Evolutionary conservation across 2,888 invertebrate genomes (phyloP).

Genomic region (Latheticus oryzae): DNA sequence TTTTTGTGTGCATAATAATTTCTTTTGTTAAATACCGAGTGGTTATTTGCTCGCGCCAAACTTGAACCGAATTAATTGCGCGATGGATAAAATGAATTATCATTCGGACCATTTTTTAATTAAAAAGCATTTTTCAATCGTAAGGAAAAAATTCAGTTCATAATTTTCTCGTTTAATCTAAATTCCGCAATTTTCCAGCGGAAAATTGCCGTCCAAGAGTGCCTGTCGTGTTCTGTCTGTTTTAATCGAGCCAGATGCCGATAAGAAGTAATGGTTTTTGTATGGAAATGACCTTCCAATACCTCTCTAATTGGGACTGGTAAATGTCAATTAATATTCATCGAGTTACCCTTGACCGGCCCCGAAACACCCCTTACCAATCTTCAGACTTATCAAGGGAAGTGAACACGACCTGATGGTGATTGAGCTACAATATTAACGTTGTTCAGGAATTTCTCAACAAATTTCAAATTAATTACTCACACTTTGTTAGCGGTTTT

Average conservation of each 20-base stretch:
- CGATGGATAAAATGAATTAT: conserved; percentile 29
- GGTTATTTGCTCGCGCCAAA: conserved; percentile 12
- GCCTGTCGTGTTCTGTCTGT: conserved; percentile 46
- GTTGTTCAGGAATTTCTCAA: conserved; percentile 24
- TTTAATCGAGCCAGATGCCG: conserved; percentile 50
- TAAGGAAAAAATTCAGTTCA: conserved; percentile 27
- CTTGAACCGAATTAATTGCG: conserved; percentile 19
- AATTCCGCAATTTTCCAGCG: conserved; percentile 36
- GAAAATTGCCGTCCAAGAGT: conserved; percentile 45
- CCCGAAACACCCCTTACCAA: conserved; percentile 39
- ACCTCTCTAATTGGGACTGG: conserved; percentile 61
- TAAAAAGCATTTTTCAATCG: conserved; percentile 28
- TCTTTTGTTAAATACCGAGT: conserved; percentile 10
- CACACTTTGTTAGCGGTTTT: too few relatives aligned
- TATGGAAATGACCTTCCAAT: conserved; percentile 59
- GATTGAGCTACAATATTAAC: conserved; percentile 41
- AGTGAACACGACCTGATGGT: conserved; percentile 39
- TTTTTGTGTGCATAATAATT: conserved; percentile 23
- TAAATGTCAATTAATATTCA: conserved; percentile 63
- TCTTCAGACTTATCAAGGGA: conserved; percentile 38
- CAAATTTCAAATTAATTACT: conserved; percentile 26
- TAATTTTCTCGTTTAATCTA: conserved; percentile 35
- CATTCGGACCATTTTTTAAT: conserved; percentile 32
- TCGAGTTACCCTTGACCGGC: conserved; percentile 50
- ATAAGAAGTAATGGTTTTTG: conserved; percentile 63